These are phyloP conservation scores for Phoeniculus purpureus DNA, from an alignment of 2,797 vertebrate species.

Conservation along the genomic window DNA sequence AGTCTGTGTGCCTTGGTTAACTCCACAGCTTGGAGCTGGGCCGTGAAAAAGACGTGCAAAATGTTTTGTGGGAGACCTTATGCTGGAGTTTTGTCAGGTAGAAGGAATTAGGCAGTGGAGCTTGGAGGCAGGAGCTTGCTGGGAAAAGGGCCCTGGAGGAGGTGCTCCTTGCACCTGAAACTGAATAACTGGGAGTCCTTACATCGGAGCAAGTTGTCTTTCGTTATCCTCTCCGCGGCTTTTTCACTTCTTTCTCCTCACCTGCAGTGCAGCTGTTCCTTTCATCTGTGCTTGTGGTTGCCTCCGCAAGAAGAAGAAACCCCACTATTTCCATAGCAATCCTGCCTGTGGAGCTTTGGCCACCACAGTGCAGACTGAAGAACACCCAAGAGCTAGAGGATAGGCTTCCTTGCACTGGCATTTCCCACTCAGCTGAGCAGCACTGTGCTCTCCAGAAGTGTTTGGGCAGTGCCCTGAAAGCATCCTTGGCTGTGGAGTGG, in stretches of 20 bases:
- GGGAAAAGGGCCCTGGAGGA: neutral
- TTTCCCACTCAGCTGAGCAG: neutral
- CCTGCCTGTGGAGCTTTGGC: neutral
- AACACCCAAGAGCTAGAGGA: neutral
- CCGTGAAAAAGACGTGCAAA: neutral
- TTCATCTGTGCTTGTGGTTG: neutral
- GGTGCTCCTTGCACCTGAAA: neutral
- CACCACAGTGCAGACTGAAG: neutral
- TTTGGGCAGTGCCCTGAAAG: neutral
- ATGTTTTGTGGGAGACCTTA: neutral
- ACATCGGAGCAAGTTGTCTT: neutral
- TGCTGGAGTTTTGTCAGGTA: neutral
- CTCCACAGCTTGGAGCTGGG: neutral
- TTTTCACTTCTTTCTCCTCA: neutral
- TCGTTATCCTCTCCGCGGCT: neutral
- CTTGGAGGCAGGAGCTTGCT: neutral
- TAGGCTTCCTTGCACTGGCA: neutral
- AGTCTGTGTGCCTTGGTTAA: neutral
- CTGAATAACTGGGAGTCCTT: neutral
- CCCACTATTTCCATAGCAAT: neutral
- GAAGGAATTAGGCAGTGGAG: neutral
- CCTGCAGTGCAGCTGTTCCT: neutral
- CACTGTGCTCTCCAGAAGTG: neutral
- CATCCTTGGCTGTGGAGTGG: neutral
- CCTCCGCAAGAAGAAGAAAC: neutral